A percentile compares a stretch with the other conserved stretches of the same genome.
Conservation (phyloP, 2,113 vertebrate species). For the Prietella phreatophila region DNA sequence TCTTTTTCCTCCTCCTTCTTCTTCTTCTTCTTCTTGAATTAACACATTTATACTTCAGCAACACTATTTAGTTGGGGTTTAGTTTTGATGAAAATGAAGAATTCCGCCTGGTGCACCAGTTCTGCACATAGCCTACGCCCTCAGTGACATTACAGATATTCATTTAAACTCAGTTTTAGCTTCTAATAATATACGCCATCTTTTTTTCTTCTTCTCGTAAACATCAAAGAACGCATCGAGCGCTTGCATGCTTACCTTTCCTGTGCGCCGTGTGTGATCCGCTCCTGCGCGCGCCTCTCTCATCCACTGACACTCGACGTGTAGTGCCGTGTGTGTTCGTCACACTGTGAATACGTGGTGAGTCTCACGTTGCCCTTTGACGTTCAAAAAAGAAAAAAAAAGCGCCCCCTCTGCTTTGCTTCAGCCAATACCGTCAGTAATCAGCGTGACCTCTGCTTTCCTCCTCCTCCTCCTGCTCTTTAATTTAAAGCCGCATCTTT, state of each 20-base stretch:
- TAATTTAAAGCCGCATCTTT: not conserved
- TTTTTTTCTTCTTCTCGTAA: too few relatives aligned
- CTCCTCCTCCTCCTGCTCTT: not conserved
- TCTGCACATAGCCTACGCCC: not conserved
- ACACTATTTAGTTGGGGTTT: not conserved
- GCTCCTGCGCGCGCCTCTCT: not conserved
- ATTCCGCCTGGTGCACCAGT: not conserved
- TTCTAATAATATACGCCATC: not conserved
- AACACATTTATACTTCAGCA: not conserved
- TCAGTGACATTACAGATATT: not conserved
- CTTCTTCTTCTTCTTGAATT: not conserved
- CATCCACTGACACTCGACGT: conserved; percentile 6
- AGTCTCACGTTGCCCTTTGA: conserved; percentile 60
- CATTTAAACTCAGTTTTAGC: not conserved
- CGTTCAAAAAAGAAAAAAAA: conserved; percentile 13
- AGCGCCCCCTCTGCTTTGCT: not conserved
- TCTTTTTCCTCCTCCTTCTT: too few relatives aligned
- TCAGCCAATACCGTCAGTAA: conserved; percentile 46
- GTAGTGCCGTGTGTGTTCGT: not conserved
- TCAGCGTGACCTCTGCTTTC: conserved; percentile 34
- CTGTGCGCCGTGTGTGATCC: conserved; percentile 14
- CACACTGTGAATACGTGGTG: conserved; percentile 47
- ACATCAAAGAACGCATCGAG: not conserved
- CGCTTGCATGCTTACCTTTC: not conserved
- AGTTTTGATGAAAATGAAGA: too few relatives aligned